Evolutionary conservation across 2,113 vertebrate species (phyloP).

Genomic region (Mirza zaza): DNA sequence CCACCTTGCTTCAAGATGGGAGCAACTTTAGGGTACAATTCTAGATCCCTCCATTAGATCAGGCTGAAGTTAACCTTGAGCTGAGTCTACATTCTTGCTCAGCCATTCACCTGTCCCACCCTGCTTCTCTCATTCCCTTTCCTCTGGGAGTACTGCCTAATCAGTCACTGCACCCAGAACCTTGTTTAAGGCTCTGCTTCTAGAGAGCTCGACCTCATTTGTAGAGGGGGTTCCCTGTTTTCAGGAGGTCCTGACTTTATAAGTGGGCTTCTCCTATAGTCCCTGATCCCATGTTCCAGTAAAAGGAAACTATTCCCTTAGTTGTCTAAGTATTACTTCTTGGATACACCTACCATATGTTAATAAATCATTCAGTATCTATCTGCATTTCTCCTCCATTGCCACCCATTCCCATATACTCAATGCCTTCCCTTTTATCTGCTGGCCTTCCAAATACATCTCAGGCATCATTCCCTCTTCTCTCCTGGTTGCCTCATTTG

Average conservation of each 20-base stretch:
- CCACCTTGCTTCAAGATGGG: background rate
- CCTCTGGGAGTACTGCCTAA: background rate
- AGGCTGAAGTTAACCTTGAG: background rate
- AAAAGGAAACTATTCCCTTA: background rate
- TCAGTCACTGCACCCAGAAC: no score
- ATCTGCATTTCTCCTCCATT: background rate
- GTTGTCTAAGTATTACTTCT: background rate
- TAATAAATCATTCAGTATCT: background rate
- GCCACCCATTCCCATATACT: no score
- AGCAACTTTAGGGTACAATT: background rate
- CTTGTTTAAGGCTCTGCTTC: background rate
- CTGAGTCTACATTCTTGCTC: background rate
- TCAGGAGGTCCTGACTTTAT: background rate
- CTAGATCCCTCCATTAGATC: background rate
- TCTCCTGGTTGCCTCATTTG: background rate
- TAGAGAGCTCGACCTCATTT: rapidly evolving
- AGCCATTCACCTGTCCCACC: background rate
- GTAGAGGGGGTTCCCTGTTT: background rate
- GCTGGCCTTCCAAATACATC: background rate
- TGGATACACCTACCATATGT: background rate
- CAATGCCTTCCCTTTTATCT: no score
- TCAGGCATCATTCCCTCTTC: background rate
- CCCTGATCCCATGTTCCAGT: background rate
- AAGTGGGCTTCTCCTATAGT: background rate
- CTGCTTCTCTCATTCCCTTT: background rate